Conservation (phyloP, 2,113 vertebrate species). For the Brachirus orientalis region DNA sequence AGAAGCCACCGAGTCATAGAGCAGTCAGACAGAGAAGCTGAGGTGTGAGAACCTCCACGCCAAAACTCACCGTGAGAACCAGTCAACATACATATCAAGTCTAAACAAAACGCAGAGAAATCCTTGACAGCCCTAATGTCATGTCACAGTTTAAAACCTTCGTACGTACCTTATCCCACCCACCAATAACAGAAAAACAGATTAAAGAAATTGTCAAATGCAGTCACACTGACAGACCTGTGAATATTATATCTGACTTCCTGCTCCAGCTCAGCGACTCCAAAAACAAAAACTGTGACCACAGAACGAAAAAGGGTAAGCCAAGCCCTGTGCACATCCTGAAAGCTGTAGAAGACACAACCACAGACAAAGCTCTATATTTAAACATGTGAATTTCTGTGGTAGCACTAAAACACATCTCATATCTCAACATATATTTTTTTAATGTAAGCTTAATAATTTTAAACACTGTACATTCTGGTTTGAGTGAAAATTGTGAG, state of each 20-base stretch:
- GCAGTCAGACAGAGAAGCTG: conserved; percentile 51
- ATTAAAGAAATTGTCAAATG: conserved; percentile 15
- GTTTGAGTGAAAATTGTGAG: neutral
- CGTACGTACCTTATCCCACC: neutral
- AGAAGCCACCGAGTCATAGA: conserved; percentile 47
- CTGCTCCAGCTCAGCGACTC: conserved; percentile 68
- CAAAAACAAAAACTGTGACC: conserved; percentile 55
- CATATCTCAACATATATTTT: neutral
- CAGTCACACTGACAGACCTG: conserved; percentile 50
- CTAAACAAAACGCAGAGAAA: conserved; percentile 16
- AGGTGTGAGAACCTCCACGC: conserved; percentile 61
- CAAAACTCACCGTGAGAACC: conserved; percentile 20
- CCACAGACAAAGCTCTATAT: conserved; percentile 41
- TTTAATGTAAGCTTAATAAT: neutral
- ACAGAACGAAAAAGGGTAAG: conserved; percentile 44
- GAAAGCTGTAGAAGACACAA: conserved; percentile 23
- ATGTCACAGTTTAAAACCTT: neutral
- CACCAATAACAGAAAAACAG: conserved; percentile 12
- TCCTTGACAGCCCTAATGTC: conserved; percentile 1
- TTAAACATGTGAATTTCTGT: conserved; percentile 27
- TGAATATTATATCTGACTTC: conserved; percentile 74
- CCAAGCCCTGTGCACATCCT: conserved; percentile 34
- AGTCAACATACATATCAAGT: conserved; percentile 22
- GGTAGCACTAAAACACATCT: conserved; percentile 7
- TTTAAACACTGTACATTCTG: conserved; percentile 28